phyloP scores from a whole-genome alignment of 2,888 invertebrate genomes.

The Plemyria rubiginata region DNA sequence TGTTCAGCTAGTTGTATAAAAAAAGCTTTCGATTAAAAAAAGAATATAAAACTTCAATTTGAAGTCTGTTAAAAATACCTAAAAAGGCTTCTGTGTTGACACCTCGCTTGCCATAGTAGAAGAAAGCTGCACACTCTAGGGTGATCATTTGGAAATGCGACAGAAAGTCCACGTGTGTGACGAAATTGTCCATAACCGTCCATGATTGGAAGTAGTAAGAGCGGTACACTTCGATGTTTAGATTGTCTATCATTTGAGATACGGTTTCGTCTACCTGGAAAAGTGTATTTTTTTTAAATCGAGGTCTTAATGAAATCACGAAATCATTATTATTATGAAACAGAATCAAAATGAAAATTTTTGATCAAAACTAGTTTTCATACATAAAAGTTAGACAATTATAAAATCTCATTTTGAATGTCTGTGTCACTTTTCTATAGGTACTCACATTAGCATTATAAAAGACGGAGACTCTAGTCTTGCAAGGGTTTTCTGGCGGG shows the following conservation, averaged over 20 bases:
- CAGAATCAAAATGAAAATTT: too few relatives aligned
- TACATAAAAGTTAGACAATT: too few relatives aligned
- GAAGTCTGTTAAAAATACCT: constrained; percentile 49
- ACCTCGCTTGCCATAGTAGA: constrained; percentile 82
- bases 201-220: constrained; percentile 85
- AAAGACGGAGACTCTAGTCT: constrained; percentile 67
- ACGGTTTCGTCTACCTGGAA: constrained; percentile 81
- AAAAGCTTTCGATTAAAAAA: too few relatives aligned
- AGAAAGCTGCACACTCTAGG: constrained; percentile 82
- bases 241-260: constrained; percentile 61
- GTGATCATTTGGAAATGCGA: constrained; percentile 70
- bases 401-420: too few relatives aligned
- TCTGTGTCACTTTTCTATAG: too few relatives aligned
- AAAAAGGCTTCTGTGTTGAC: constrained; percentile 74
- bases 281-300: too few relatives aligned
- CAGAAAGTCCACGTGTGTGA: constrained; percentile 77
- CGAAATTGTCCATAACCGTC: constrained; percentile 58
- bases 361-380: too few relatives aligned
- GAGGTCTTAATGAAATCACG: too few relatives aligned
- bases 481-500: constrained; percentile 57
- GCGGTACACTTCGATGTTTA: constrained; percentile 75
- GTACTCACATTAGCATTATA: constrained; percentile 68
- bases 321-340: too few relatives aligned
- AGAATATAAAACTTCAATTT: too few relatives aligned
- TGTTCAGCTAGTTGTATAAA: too few relatives aligned